Conservation (phyloP, 2,797 vertebrate genomes). For the Typhlichthys eigenmanni region DNA sequence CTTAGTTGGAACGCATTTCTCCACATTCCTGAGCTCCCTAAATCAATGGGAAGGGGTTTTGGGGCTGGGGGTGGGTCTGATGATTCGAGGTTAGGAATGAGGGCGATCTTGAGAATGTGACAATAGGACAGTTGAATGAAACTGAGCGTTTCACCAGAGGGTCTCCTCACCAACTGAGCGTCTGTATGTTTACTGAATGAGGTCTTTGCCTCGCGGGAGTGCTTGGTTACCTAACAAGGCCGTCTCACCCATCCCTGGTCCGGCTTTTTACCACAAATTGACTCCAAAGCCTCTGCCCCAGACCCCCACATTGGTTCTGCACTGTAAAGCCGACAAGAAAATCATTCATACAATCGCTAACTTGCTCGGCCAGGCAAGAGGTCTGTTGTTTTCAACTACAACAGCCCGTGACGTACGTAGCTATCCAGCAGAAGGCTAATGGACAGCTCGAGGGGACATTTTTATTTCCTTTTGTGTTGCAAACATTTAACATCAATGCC, state of each 20-base stretch:
- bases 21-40: not conserved
- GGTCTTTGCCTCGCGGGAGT: not conserved
- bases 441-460: conserved; percentile 22
- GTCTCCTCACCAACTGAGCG: not conserved
- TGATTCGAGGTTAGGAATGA: not conserved
- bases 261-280: not conserved
- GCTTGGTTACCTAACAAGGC: not conserved
- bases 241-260: not conserved
- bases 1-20: conserved; percentile 48
- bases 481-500: not conserved
- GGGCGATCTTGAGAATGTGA: not conserved
- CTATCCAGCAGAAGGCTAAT: conserved; percentile 21
- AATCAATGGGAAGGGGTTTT: not conserved
- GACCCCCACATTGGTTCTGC: not conserved
- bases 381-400: conserved; percentile 9
- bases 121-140: conserved; percentile 13
- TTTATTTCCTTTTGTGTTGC: conserved; percentile 11
- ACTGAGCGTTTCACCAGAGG: not conserved
- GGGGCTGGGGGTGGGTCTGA: not conserved
- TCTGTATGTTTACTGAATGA: not conserved
- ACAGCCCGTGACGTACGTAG: conserved; percentile 34
- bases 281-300: not conserved
- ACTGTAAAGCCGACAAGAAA: conserved; percentile 4
- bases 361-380: conserved; percentile 8
- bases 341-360: conserved; percentile 18